phyloP scores from a whole-genome alignment of 2,113 vertebrate species.

The Semnornis frantzii region DNA sequence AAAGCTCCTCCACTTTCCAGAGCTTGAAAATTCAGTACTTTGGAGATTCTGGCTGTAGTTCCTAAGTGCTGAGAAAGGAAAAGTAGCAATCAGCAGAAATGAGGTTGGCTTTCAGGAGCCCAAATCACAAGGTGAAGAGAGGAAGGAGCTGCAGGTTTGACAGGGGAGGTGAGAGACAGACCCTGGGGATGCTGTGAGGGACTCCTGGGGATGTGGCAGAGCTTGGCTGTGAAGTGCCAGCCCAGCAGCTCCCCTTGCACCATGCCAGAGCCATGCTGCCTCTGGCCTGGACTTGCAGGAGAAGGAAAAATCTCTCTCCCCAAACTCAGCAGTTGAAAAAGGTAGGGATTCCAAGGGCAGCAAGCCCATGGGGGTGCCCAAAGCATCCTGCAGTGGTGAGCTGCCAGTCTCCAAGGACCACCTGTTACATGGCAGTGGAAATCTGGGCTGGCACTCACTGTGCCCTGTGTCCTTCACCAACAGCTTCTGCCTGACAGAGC shows the following conservation, averaged over 20 bases:
- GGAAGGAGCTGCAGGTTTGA: neutral
- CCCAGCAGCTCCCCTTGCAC: neutral
- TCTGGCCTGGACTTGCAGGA: neutral
- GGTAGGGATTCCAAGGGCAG: neutral
- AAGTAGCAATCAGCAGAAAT: neutral
- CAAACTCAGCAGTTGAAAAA: neutral
- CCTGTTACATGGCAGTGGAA: fast-evolving
- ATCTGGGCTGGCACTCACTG: neutral
- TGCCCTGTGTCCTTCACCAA: fast-evolving
- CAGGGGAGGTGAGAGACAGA: neutral
- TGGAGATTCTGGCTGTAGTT: neutral
- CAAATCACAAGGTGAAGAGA: neutral
- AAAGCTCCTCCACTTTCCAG: neutral
- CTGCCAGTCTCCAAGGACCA: fast-evolving
- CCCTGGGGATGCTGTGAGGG: neutral
- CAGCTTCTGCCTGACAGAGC: neutral
- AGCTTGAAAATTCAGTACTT: neutral
- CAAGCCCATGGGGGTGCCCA: neutral
- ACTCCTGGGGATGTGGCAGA: neutral
- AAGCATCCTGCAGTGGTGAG: too few relatives aligned
- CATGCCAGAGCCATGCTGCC: neutral
- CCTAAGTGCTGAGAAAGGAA: neutral
- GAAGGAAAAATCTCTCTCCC: neutral
- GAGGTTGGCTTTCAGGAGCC: neutral
- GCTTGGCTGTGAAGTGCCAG: neutral